phyloP scores from a whole-genome alignment of 2,888 invertebrate species.

The Elysia crispata region DNA sequence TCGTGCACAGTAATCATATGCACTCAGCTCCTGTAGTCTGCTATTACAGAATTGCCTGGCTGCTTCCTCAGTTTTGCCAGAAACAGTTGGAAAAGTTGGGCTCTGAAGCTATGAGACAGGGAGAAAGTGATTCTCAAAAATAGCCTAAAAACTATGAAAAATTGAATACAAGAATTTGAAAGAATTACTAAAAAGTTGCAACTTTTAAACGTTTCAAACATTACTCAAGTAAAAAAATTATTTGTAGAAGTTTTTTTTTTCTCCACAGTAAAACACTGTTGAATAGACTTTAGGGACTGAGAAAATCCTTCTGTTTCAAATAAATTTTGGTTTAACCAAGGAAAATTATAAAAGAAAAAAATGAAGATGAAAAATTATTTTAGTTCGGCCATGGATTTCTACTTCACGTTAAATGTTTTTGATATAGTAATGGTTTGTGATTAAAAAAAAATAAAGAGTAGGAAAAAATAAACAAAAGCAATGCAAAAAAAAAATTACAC shows the following conservation, averaged over 20 bases:
- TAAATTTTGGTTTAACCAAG: too few relatives aligned
- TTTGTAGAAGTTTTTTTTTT: not conserved
- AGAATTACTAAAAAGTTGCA: not conserved
- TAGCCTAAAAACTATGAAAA: too few relatives aligned
- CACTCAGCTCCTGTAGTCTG: conserved; percentile 31
- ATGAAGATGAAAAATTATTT: too few relatives aligned
- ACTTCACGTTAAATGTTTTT: conserved; percentile 10
- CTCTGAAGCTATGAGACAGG: conserved; percentile 43
- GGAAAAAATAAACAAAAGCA: not conserved
- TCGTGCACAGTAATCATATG: conserved; percentile 40
- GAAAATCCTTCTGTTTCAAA: too few relatives aligned
- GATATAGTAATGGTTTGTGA: too few relatives aligned
- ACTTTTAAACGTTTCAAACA: too few relatives aligned
- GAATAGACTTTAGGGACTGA: not conserved
- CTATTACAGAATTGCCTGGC: conserved; percentile 54
- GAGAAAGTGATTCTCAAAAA: not conserved
- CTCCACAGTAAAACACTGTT: not conserved
- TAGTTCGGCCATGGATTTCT: too few relatives aligned
- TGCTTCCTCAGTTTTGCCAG: conserved; percentile 52
- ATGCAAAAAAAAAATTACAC: not conserved
- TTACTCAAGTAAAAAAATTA: not conserved
- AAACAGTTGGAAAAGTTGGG: conserved; percentile 58
- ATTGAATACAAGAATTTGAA: too few relatives aligned
- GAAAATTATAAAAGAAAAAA: too few relatives aligned
- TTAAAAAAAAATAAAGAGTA: too few relatives aligned